Percentiles rank a stretch among this genome's conserved stretches.
Evolutionary conservation across 2,113 vertebrate genomes (phyloP).

Genomic region (Brachionichthys hirsutus): DNA sequence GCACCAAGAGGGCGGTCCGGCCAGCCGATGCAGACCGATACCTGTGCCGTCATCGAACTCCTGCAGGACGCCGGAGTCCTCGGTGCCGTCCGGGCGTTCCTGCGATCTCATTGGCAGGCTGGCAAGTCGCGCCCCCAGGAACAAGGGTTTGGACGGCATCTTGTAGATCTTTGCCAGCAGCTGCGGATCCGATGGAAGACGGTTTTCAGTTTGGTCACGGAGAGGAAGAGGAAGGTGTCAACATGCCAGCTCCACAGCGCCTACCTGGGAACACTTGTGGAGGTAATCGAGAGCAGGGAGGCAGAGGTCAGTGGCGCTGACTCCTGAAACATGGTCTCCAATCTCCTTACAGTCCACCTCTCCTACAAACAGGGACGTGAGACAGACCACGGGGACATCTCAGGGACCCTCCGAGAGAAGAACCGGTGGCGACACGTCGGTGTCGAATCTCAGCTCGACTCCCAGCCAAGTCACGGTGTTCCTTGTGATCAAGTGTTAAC

Average conservation of each 20-base stretch:
- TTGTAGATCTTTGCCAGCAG: conserved; percentile 96
- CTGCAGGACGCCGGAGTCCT: conserved; percentile 89
- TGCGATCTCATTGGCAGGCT: conserved; percentile 85
- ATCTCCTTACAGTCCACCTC: conserved; percentile 93
- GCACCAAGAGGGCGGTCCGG: too few species aligned
- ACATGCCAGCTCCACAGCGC: neutral
- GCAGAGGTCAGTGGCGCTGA: conserved; percentile 91
- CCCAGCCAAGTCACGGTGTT: too few species aligned
- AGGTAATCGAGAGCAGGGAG: conserved; percentile 95
- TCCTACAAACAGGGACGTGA: conserved; percentile 70
- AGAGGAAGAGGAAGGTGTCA: neutral
- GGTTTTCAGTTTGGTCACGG: neutral
- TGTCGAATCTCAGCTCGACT: too few species aligned
- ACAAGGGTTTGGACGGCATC: conserved; percentile 95
- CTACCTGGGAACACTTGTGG: conserved; percentile 93
- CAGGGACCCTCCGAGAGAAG: too few species aligned
- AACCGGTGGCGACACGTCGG: too few species aligned
- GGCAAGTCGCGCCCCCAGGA: conserved; percentile 86
- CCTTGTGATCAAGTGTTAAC: too few species aligned
- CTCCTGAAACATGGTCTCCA: conserved; percentile 81
- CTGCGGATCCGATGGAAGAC: conserved; percentile 71
- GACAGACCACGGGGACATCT: neutral
- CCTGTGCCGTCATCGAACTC: conserved; percentile 96
- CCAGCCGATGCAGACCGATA: too few species aligned
- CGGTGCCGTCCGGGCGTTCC: conserved; percentile 87